A percentile compares a stretch with the other conserved stretches of the same genome.
phyloP scores from a whole-genome alignment of 1,140 invertebrate species.

The Branchinecta lindahli region DNA sequence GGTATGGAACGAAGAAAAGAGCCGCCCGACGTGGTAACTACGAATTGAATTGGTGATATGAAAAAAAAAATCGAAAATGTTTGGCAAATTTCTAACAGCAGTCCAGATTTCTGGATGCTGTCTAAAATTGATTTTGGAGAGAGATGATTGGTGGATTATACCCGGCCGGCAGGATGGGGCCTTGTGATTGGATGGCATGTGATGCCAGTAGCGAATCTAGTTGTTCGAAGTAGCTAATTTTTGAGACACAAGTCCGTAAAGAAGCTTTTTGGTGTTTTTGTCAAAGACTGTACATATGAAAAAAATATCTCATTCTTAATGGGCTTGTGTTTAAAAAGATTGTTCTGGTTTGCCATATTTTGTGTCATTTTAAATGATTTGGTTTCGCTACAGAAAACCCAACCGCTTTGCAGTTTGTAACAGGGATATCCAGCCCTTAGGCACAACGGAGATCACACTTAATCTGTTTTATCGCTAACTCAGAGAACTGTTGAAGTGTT shows the following conservation, averaged over 20 bases:
- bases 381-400: too few species aligned
- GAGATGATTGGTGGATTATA: background rate
- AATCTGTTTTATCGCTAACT: too few species aligned
- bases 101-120: background rate
- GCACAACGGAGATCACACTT: too few species aligned
- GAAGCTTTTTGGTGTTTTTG: background rate
- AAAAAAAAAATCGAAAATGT: background rate
- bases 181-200: conserved; percentile 1
- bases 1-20: too few species aligned
- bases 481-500: too few species aligned
- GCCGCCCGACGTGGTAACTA: too few species aligned
- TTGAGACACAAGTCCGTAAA: background rate
- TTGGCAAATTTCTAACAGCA: background rate
- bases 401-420: too few species aligned
- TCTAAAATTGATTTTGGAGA: background rate
- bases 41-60: background rate
- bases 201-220: background rate
- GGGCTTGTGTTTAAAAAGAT: background rate
- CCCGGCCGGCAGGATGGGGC: conserved; percentile 6
- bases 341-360: background rate
- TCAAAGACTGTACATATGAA: background rate
- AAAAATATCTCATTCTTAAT: background rate
- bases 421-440: too few species aligned
- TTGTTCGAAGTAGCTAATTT: background rate
- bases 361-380: background rate